Evolutionary conservation across 1,140 invertebrate genomes (phyloP), one percentile per base, ranked within the genome.

Genomic region (Saxidomus purpurata): DNA sequence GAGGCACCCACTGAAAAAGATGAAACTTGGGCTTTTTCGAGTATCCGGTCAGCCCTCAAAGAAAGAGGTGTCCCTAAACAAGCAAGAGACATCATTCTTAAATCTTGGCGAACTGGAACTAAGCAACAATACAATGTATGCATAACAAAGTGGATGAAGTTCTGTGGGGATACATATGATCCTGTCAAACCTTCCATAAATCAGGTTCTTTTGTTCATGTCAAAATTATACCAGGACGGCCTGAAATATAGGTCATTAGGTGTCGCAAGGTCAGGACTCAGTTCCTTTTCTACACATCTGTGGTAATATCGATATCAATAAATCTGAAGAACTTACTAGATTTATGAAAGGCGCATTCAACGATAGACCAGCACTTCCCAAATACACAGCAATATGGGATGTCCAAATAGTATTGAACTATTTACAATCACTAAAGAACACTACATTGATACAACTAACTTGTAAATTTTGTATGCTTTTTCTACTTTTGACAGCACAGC

Each of bases 41-140:
- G 15, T 76, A 76, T 76, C 71, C 4, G 71, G 71, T 11, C 25
- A 40, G 25, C 28, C 17, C 71, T 76, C 36, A 76, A 76, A 76
- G 36, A 40, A 15, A 31, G 36, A 36, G 71, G 71, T 6, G 36
- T 76, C 36, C 36, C 71, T 34, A 76, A 76, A 40, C 9, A 11
- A 36, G 38, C 71, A 34, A 28, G 71, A 34, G 34, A 76, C 9
- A 76, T 76, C 38, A 76, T 76, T n/a, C 25, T 76, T 38, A 31
- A 76, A 22, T 76, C 71, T 8, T 76, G 71, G 71, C 17, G 71
- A 76, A n/a, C 9, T 36, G 11, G 36, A 11, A 76, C 34, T 9
- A 76, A 76, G 36, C 15, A 76, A 76, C 71, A 76, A 36, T 76
- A 76, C 36, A 11, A 76, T 40, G 9, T 4, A 9, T 76, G 36